A percentile compares a stretch with the other conserved stretches of the same genome.
phyloP scores from a whole-genome alignment of 2,888 invertebrate genomes.

The Troglohyphantes excavatus region DNA sequence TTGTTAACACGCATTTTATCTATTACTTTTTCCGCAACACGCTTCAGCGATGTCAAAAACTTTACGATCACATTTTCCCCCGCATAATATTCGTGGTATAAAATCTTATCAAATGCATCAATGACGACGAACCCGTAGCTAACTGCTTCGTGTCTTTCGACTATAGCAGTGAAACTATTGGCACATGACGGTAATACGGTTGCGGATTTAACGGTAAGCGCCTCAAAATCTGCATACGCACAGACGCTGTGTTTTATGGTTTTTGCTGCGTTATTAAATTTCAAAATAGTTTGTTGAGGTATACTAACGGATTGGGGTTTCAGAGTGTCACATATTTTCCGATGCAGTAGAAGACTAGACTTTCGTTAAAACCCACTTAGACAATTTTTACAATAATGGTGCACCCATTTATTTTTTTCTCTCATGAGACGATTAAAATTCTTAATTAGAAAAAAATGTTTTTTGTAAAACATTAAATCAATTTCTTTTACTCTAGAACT shows the following conservation, averaged over 20 bases:
- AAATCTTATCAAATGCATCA: background rate
- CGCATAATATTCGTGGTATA: slow-evolving; percentile 23
- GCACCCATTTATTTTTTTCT: background rate
- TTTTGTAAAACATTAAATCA: background rate
- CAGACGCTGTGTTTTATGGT: slow-evolving; percentile 3
- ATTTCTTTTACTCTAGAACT: background rate
- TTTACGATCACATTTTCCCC: slow-evolving; percentile 19
- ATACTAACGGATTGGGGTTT: background rate
- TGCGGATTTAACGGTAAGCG: slow-evolving; percentile 4
- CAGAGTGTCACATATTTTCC: background rate
- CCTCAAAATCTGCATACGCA: slow-evolving; percentile 47
- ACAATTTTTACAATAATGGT: slow-evolving; percentile 21
- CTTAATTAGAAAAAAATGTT: slow-evolving; percentile 36
- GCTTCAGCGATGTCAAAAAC: slow-evolving; percentile 1
- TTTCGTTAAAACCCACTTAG: background rate
- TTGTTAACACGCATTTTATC: background rate
- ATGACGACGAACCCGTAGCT: background rate
- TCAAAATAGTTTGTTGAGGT: background rate
- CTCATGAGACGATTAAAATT: slow-evolving; percentile 31
- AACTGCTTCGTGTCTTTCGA: slow-evolving; percentile 35
- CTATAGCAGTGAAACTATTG: background rate
- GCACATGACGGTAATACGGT: slow-evolving; percentile 1
- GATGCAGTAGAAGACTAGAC: background rate
- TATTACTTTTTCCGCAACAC: background rate
- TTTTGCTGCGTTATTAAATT: background rate